These are phyloP conservation scores for Anhinga anhinga DNA, from an alignment of 2,113 vertebrate genomes.

Conservation along the genomic window DNA sequence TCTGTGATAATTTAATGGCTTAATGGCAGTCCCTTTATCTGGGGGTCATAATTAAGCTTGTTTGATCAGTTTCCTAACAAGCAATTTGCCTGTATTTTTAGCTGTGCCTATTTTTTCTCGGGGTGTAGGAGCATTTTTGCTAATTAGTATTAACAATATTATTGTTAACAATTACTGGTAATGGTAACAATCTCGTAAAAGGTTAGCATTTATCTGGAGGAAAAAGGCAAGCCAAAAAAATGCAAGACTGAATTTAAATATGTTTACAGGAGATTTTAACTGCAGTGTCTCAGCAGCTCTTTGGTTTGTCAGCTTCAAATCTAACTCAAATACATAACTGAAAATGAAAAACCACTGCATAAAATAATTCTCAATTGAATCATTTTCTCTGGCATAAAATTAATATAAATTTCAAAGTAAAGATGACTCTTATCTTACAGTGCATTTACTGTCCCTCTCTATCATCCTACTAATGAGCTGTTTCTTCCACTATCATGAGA, in stretches of 20 bases:
- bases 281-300: neutral
- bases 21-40: conserved; percentile 75
- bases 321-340: neutral
- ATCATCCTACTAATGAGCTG: neutral
- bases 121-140: conserved; percentile 13
- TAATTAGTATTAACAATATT: conserved; percentile 68
- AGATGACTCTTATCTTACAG: neutral
- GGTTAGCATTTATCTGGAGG: conserved; percentile 45
- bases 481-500: neutral
- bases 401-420: conserved; percentile 14
- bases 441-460: neutral
- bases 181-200: conserved; percentile 34
- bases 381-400: neutral
- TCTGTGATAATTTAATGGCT: conserved; percentile 78
- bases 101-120: conserved; percentile 28
- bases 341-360: conserved; percentile 18
- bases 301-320: neutral
- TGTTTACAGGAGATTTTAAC: neutral
- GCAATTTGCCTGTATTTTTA: conserved; percentile 56
- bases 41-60: conserved; percentile 79
- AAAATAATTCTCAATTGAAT: neutral
- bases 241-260: neutral
- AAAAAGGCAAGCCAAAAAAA: conserved; percentile 17
- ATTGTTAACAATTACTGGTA: conserved; percentile 41
- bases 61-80: conserved; percentile 76